These are phyloP conservation scores for Eristalinus aeneus DNA, from an alignment of 2,888 invertebrate genomes.

Conservation along the genomic window DNA sequence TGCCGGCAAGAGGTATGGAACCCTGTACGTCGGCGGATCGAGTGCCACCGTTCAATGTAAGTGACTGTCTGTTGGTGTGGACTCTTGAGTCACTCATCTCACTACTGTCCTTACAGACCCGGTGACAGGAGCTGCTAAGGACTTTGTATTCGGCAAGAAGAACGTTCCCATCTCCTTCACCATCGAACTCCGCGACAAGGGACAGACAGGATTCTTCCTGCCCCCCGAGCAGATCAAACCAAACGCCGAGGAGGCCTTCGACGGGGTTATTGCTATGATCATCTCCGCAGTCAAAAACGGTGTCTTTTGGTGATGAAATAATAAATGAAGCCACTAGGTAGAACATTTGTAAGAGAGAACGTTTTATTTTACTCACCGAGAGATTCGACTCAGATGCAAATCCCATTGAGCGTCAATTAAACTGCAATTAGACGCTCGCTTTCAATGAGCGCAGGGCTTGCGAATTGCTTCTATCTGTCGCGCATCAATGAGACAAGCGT, in stretches of 20 bases:
- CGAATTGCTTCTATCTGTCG: not conserved
- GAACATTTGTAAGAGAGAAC: not conserved
- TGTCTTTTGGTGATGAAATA: not conserved
- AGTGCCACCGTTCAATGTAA: slow-evolving; percentile 83
- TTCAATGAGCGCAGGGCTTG: too few relatives aligned
- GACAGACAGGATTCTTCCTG: slow-evolving; percentile 85
- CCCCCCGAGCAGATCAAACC: slow-evolving; percentile 85
- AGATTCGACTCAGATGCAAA: too few relatives aligned
- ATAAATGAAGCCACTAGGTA: not conserved
- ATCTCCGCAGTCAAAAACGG: not conserved
- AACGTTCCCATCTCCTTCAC: slow-evolving; percentile 80
- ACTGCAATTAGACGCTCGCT: too few relatives aligned
- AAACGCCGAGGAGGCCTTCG: slow-evolving; percentile 83
- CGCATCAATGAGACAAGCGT: not conserved
- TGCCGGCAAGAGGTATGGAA: slow-evolving; percentile 81
- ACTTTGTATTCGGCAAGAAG: slow-evolving; percentile 81
- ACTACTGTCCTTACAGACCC: slow-evolving; percentile 13
- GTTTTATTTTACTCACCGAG: not conserved
- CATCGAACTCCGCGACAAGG: slow-evolving; percentile 84
- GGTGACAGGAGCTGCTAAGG: slow-evolving; percentile 78
- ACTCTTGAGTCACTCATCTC: not conserved
- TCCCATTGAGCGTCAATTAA: too few relatives aligned
- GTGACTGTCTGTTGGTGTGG: slow-evolving; percentile 31
- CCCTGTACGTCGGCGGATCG: slow-evolving; percentile 81
- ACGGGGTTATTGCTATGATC: slow-evolving; percentile 78